Evolutionary conservation across 1,140 invertebrate species (phyloP).

Genomic region (Anoplolepis gracilipes): DNA sequence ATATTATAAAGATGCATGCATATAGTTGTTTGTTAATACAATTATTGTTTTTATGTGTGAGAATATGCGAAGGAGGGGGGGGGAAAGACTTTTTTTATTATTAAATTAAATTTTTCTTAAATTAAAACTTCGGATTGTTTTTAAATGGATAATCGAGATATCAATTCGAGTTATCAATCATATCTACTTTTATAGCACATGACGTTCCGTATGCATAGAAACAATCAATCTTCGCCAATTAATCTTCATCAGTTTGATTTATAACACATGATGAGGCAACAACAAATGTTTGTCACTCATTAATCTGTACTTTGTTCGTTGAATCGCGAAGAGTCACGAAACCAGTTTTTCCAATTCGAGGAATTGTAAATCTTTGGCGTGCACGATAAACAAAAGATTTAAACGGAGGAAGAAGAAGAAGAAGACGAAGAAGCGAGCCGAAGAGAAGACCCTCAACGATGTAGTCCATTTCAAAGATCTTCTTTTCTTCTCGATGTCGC

Average conservation of each 20-base stretch:
- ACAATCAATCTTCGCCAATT: conserved; percentile 32
- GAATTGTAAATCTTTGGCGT: conserved; percentile 54
- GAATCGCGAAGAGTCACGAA: conserved; percentile 65
- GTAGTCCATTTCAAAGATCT: conserved; percentile 60
- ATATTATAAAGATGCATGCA: background rate
- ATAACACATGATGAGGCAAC: conserved; percentile 15
- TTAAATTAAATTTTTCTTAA: background rate
- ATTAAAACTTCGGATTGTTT: background rate
- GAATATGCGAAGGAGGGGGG: background rate
- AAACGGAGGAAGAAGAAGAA: conserved; percentile 11
- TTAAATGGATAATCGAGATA: conserved; percentile 22
- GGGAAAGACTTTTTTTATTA: no score
- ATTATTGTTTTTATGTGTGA: background rate
- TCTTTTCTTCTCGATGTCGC: conserved; percentile 43
- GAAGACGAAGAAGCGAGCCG: conserved; percentile 29
- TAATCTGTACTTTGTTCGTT: conserved; percentile 57
- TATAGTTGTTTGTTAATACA: background rate
- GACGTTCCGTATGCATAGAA: background rate
- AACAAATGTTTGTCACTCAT: conserved; percentile 61
- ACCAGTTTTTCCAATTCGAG: conserved; percentile 71
- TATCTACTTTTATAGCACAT: background rate
- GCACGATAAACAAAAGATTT: conserved; percentile 56
- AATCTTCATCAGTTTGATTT: conserved; percentile 47
- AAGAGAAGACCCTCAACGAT: conserved; percentile 62
- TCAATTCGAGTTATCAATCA: background rate